phyloP scores from a whole-genome alignment of 1,140 invertebrate genomes.

The Tetraneura akinire region DNA sequence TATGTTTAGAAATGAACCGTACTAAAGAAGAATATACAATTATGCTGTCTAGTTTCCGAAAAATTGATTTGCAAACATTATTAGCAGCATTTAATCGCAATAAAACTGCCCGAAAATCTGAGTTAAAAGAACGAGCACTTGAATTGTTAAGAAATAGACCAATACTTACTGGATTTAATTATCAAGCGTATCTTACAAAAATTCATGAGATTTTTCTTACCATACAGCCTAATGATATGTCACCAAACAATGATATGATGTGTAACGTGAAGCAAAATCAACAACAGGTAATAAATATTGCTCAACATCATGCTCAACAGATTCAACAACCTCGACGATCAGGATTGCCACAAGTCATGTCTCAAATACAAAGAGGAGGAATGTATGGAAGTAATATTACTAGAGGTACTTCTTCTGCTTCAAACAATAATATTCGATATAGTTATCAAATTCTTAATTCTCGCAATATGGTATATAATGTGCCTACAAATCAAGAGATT shows the following conservation, averaged over 20 bases:
- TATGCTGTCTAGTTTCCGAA: constrained; percentile 81
- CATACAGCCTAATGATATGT: neutral
- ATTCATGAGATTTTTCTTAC: constrained; percentile 32
- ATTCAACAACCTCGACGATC: neutral
- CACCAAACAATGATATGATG: neutral
- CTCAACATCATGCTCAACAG: neutral
- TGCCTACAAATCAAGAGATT: constrained; percentile 61
- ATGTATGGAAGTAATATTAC: constrained; percentile 2
- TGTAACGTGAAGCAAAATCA: neutral
- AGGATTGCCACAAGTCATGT: constrained; percentile 19
- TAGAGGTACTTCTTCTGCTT: no score
- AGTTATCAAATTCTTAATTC: neutral
- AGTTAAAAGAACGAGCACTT: constrained; percentile 77
- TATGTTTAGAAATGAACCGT: constrained; percentile 13
- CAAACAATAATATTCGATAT: constrained; percentile 6
- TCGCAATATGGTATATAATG: constrained; percentile 37
- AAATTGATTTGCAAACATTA: constrained; percentile 82
- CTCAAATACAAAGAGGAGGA: constrained; percentile 17
- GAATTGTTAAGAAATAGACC: constrained; percentile 75
- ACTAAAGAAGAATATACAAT: neutral
- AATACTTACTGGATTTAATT: constrained; percentile 62
- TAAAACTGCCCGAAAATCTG: constrained; percentile 83
- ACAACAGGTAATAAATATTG: neutral
- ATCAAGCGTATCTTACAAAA: constrained; percentile 19
- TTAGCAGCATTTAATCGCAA: constrained; percentile 82